These are phyloP conservation scores for Brachionus rotundiformis DNA, from an alignment of 1,140 invertebrate species.

Conservation along the genomic window DNA sequence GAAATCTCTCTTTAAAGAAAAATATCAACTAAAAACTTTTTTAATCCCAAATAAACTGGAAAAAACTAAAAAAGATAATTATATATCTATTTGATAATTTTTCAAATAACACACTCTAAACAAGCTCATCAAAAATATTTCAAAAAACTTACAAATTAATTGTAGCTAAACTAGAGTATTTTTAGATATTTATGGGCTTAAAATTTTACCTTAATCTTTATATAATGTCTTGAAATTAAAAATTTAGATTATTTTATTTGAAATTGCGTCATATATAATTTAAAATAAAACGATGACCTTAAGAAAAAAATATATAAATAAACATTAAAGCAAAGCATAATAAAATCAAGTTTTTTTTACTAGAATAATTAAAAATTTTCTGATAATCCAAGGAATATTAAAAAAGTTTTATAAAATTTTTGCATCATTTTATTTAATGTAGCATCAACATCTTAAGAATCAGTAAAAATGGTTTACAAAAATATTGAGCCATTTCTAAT, in stretches of 20 bases:
- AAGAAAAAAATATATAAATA: background rate
- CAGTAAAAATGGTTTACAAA: slow-evolving; percentile 41
- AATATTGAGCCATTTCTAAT: slow-evolving; percentile 34
- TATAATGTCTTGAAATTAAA: background rate
- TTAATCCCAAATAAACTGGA: too few species aligned
- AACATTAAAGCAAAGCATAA: background rate
- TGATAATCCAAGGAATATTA: background rate
- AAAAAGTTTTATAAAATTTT: background rate
- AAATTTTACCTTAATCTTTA: background rate
- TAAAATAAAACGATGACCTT: background rate
- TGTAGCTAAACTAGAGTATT: background rate
- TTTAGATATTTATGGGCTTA: background rate
- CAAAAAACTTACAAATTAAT: too few species aligned
- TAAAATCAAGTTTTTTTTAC: background rate
- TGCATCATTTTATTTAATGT: background rate
- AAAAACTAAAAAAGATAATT: too few species aligned
- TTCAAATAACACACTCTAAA: too few species aligned
- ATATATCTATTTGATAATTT: too few species aligned
- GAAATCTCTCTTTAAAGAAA: too few species aligned
- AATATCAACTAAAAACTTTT: too few species aligned
- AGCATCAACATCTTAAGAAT: background rate
- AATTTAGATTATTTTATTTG: background rate
- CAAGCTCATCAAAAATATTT: too few species aligned
- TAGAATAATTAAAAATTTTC: background rate
- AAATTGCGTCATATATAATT: background rate